Conservation (phyloP, 1,140 invertebrate genomes). For the Diorhabda carinulata region DNA sequence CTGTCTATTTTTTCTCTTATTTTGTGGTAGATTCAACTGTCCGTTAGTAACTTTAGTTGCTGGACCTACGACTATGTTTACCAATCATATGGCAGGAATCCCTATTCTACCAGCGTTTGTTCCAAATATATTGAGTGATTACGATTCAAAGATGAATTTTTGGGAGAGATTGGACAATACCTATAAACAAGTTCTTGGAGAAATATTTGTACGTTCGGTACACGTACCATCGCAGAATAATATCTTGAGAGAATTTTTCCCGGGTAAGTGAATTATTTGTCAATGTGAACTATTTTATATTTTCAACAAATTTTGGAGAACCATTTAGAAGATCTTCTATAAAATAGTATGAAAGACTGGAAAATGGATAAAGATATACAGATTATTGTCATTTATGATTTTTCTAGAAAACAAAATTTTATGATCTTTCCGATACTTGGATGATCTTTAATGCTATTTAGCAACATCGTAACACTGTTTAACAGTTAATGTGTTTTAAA, state of each 20-base stretch:
- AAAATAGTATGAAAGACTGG: too few species aligned
- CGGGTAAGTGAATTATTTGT: neutral
- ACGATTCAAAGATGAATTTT: slow-evolving; percentile 14
- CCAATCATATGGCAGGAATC: slow-evolving; percentile 18
- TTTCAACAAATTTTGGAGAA: too few species aligned
- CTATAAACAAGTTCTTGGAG: slow-evolving; percentile 14
- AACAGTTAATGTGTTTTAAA: too few species aligned
- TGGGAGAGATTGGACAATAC: slow-evolving; percentile 15
- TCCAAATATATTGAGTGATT: slow-evolving; percentile 11
- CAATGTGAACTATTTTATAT: too few species aligned
- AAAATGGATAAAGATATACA: too few species aligned
- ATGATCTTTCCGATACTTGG: too few species aligned
- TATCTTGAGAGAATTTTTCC: slow-evolving; percentile 8
- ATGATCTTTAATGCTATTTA: too few species aligned
- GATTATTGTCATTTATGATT: too few species aligned
- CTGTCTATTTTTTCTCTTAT: too few species aligned
- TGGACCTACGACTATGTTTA: slow-evolving; percentile 1
- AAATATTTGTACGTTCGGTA: neutral
- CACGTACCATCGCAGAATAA: slow-evolving; percentile 8
- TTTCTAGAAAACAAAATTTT: too few species aligned
- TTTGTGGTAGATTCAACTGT: slow-evolving; percentile 9
- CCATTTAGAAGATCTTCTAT: too few species aligned
- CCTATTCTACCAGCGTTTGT: slow-evolving; percentile 14
- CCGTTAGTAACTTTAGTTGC: neutral
- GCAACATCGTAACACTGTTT: too few species aligned